Evolutionary conservation across 1,140 invertebrate species (phyloP), one percentile per base, ranked within the genome.

Genomic region (Pogonomyrmex barbatus): DNA sequence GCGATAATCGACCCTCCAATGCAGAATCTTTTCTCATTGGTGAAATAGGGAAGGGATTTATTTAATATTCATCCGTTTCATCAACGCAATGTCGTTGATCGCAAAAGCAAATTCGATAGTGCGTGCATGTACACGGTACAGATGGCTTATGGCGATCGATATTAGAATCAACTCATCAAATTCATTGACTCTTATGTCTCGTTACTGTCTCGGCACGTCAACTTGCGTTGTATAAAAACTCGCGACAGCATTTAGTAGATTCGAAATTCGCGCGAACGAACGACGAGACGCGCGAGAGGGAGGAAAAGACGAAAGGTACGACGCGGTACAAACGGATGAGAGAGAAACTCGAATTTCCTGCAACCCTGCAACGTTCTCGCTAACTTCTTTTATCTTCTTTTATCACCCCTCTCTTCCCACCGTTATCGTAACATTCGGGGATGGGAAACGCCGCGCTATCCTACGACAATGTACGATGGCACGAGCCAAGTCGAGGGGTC

Each of bases 401-500:
- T 39, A 2, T 71, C 70, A 10, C 33, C 24, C 14, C 42, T 42
- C 62, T 9, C 65, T 10, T 54, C 63, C 24, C 24, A 4, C 10
- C 52, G 17, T 33, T 47, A 14, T 71, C 30, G 6, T 24, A 50
- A 17, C 50, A 33, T 12, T 50, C 42, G 24, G 10, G n/a, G n/a
- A 14, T 24, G 24, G 14, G 39, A 24, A 24, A 24, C 58, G 30
- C 47, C 75, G 62, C 50, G 33, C 39, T 79, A 82, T 83, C 68
- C 82, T 89, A 93, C 91, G 89, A 92, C 91, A 92, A 91, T 92
- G 89, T 60, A 73, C 63, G 71, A 76, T 88, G 92, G 91, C 92
- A 93, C 92, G 92, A 92, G 92, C 92, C 92, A 92, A 92, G 77
- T 85, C 83, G 87, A 90, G 91, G 79, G 92, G 89, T 91, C 87